Evolutionary conservation across 2,888 invertebrate genomes (phyloP), one percentile per base, ranked within the genome.

Genomic region (Tineola bisselliella): DNA sequence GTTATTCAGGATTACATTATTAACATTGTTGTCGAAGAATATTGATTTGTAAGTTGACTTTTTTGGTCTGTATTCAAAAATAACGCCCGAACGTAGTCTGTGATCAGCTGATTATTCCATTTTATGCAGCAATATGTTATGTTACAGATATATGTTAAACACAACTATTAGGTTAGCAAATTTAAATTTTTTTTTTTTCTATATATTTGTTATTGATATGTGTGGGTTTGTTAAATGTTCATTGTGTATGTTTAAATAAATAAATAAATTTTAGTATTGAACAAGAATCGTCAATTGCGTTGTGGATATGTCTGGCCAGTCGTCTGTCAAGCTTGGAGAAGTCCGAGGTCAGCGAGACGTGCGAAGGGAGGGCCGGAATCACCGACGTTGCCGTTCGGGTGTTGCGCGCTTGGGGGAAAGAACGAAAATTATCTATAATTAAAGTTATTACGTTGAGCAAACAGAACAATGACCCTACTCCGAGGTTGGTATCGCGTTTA

Each of bases 261-360:
- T 48, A 15, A 17, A 15, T 56, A 8, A 56, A 19, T 65, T 63
- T 0, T 66, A 84, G 84, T 61, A 64, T 69, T 0, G 72, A 75
- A 11, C 69, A 79, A 63, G 82, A 83, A 52, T 67, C 67, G 0
- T 77, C 83, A 52, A 61, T 79, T 52, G 73, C 74, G 0, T 66
- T 78, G 12, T 84, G 84, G 84, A 74, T 82, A 43, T 81, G 82
- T 68, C 71, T 73, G 52, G 69, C 72, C 11, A 77, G n/a, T 13
- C 58, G 58, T 1, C 1, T 33, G 6, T 17, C 44, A 4, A 18
- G 38, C 18, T 8, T 15, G n/a, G 44, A 38, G 2, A 10, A 1
- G n/a, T 12, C 10, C 19, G 44, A 25, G 5, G 56, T 10, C 4
- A 61, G 12, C 57, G 18, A 30, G 18, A 30, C 33, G 33, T 33